A percentile compares a stretch with the other conserved stretches of the same genome.
phyloP scores from a whole-genome alignment of 2,797 vertebrate genomes.

The Sebastes trivittatus region DNA sequence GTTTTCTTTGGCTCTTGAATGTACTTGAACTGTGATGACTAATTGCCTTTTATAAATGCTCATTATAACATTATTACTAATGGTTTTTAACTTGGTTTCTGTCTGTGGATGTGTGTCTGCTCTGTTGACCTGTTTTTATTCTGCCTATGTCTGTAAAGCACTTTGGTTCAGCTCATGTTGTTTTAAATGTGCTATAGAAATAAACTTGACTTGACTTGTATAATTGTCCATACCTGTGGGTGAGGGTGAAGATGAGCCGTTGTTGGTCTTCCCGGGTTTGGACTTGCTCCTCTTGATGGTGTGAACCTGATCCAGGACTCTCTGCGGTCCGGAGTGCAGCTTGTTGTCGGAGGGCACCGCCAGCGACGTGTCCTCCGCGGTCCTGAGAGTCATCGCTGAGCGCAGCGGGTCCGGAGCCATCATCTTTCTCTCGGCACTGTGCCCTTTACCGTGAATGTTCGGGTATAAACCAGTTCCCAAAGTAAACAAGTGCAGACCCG shows the following conservation, averaged over 20 bases:
- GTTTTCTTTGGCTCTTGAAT: too few relatives aligned
- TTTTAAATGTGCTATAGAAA: too few relatives aligned
- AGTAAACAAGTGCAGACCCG: not conserved
- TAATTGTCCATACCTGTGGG: constrained; percentile 63
- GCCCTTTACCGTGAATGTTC: not conserved
- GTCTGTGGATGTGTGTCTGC: too few relatives aligned
- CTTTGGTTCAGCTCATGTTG: too few relatives aligned
- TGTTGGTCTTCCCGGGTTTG: constrained; percentile 35
- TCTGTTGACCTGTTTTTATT: too few relatives aligned
- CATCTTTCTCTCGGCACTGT: constrained; percentile 34
- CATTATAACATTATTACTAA: too few relatives aligned
- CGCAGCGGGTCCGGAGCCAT: constrained; percentile 71
- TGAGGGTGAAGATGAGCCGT: constrained; percentile 14
- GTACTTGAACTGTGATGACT: too few relatives aligned
- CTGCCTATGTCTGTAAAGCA: too few relatives aligned
- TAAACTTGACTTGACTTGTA: not conserved
- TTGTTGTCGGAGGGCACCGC: constrained; percentile 76
- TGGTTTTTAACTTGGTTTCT: too few relatives aligned
- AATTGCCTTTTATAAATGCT: too few relatives aligned
- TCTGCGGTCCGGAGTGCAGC: constrained; percentile 70
- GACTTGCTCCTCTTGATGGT: constrained; percentile 77
- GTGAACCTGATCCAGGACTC: constrained; percentile 80
- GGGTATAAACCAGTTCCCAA: not conserved
- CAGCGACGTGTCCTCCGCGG: constrained; percentile 80
- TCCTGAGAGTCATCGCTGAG: constrained; percentile 41